phyloP scores from a whole-genome alignment of 2,888 invertebrate species.

The Trichogramma evanescens region DNA sequence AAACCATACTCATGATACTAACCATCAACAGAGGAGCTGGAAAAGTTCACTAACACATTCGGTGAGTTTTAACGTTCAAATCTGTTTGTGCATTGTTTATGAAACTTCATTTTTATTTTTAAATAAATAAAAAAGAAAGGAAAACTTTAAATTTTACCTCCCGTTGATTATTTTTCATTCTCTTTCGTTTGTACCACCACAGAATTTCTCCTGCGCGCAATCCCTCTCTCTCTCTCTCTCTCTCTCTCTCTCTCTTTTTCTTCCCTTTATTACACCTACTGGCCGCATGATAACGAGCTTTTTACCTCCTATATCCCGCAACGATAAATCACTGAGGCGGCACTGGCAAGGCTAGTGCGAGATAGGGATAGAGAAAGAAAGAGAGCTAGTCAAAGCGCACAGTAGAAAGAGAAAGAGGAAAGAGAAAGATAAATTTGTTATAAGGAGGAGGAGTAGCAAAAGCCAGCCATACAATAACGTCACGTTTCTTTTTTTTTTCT shows the following conservation, averaged over 20 bases:
- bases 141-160: not conserved
- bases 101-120: not conserved
- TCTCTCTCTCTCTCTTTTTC: not conserved
- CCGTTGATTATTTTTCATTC: too few species aligned
- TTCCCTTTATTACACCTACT: constrained; percentile 8
- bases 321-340: constrained; percentile 6
- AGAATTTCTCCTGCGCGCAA: not conserved
- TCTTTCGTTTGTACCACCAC: too few species aligned
- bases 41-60: constrained; percentile 42
- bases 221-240: not conserved
- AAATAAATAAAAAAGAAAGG: not conserved
- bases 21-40: constrained; percentile 36
- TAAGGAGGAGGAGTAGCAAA: not conserved
- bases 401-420: not conserved
- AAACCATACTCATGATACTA: too few species aligned
- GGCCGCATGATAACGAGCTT: constrained; percentile 16
- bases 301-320: not conserved
- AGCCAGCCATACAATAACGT: too few species aligned
- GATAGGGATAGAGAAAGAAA: too few species aligned
- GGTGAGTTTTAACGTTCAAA: constrained; percentile 34
- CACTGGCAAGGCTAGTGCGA: too few species aligned
- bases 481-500: not conserved
- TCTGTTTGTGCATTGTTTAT: constrained; percentile 15
- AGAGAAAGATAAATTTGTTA: not conserved
- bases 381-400: constrained; percentile 3